Evolutionary conservation across 2,888 invertebrate species (phyloP), one percentile per base, ranked within the genome.

Genomic region (Euclidia mi): DNA sequence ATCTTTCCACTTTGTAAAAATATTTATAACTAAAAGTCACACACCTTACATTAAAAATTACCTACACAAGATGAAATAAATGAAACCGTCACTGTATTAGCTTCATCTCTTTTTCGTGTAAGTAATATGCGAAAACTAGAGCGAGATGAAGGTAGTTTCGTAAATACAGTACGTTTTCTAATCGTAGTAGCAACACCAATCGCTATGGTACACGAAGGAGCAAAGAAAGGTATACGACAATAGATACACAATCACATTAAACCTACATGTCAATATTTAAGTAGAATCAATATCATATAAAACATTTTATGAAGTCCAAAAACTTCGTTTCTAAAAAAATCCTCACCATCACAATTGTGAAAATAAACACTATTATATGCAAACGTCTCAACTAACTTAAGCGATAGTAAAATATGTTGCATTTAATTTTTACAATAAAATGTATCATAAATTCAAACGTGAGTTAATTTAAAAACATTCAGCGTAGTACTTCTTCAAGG

Each of bases 371-470:
- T 92, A 91, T 91, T 88, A 91, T 91, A 87, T 90, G 91, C 91
- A 89, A 93, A 92, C 91, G 82, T 90, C 82, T 88, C 87, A 92
- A 92, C 91, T 92, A 93, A 94, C 93, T 87, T 91, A 92, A 94
- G 92, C 87, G 84, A 90, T 92, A 93, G 85, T 92, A 92, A 93
- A 94, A 94, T 93, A 94, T 90, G 85, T 87, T 84, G 66, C 71
- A 62, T 71, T 78, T 66, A 71, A 78, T 76, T 91, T 92, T 90
- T 89, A 90, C 85, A 91, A 94, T 94, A 94, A 94, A 94, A 94
- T 94, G 94, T 94, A 91, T 93, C 87, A 93, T 94, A 94, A 94
- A 94, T 94, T 94, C 89, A 94, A 94, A 94, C 94, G 91, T 92
- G 93, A 91, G 82, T 91, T 85, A 73, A 91, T 87, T 90, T 90